Percentiles rank a stretch among this genome's conserved stretches.
These are phyloP conservation scores for Leptoclinus maculatus DNA, from an alignment of 2,797 vertebrate species.

Conservation along the genomic window DNA sequence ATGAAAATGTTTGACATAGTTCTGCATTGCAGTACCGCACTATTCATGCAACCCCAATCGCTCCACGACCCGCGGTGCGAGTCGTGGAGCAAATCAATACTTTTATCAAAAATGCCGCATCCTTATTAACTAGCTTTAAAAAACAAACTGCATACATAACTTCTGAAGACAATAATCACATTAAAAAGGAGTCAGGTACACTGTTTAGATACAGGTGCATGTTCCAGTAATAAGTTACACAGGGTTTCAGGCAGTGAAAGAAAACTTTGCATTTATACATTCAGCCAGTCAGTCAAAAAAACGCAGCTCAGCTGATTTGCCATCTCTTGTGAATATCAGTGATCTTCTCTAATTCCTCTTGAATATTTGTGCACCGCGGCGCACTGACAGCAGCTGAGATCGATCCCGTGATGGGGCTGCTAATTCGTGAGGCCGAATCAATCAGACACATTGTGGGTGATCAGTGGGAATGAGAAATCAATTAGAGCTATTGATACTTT, in stretches of 20 bases:
- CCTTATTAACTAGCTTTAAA: conserved; percentile 26
- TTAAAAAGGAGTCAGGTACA: conserved; percentile 62
- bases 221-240: conserved; percentile 63
- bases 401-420: conserved; percentile 58
- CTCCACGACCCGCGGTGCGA: too few species aligned
- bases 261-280: conserved; percentile 57
- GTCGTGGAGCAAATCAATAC: conserved; percentile 38
- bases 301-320: conserved; percentile 42
- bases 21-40: conserved; percentile 37
- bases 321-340: conserved; percentile 22
- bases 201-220: conserved; percentile 59
- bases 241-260: conserved; percentile 52
- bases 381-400: conserved; percentile 48
- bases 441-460: conserved; percentile 74
- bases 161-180: conserved; percentile 67
- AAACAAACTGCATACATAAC: conserved; percentile 57
- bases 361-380: conserved; percentile 46
- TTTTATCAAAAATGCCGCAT: conserved; percentile 29
- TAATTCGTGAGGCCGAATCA: conserved; percentile 72
- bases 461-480: conserved; percentile 80
- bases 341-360: conserved; percentile 31
- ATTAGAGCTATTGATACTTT: conserved; percentile 67
- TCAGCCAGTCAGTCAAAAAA: conserved; percentile 60
- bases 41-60: conserved; percentile 54
- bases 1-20: conserved; percentile 27